Evolutionary conservation across 2,113 vertebrate species (phyloP).

Genomic region (Rhea pennata): DNA sequence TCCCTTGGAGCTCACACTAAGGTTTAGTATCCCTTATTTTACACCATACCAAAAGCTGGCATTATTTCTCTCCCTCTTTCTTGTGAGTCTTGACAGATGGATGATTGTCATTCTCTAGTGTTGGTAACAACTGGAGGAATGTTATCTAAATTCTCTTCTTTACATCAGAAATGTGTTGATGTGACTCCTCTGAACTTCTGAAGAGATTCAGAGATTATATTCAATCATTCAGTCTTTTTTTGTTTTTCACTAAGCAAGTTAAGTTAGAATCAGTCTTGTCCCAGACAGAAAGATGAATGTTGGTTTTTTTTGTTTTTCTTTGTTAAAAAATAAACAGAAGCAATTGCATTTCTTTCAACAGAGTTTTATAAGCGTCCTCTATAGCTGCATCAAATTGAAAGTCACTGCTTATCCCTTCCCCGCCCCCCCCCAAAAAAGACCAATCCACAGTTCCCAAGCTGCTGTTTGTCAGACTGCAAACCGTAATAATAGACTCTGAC

Average conservation of each 20-base stretch:
- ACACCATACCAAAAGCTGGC: neutral
- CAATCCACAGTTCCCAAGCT: neutral
- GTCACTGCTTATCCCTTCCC: neutral
- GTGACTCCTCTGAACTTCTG: neutral
- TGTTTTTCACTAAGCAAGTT: neutral
- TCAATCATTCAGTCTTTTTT: neutral
- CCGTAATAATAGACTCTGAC: neutral
- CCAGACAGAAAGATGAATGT: neutral
- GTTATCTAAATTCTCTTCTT: neutral
- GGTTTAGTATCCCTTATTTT: neutral
- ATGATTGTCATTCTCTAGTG: neutral
- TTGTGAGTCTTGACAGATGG: too few relatives aligned
- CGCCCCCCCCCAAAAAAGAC: neutral
- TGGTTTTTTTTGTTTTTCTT: neutral
- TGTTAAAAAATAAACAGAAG: neutral
- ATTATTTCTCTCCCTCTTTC: neutral
- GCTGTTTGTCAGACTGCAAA: neutral
- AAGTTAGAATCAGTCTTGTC: neutral
- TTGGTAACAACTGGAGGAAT: neutral
- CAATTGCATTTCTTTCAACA: neutral
- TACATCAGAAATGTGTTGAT: neutral
- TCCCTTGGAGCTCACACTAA: neutral
- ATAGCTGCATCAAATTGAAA: neutral
- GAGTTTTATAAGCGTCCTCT: neutral
- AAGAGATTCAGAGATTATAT: neutral